A percentile compares a stretch with the other conserved stretches of the same genome.
Evolutionary conservation across 53 echinoderm and acorn worm genomes (phyloP).

Genomic region (Glandiceps talaboti): DNA sequence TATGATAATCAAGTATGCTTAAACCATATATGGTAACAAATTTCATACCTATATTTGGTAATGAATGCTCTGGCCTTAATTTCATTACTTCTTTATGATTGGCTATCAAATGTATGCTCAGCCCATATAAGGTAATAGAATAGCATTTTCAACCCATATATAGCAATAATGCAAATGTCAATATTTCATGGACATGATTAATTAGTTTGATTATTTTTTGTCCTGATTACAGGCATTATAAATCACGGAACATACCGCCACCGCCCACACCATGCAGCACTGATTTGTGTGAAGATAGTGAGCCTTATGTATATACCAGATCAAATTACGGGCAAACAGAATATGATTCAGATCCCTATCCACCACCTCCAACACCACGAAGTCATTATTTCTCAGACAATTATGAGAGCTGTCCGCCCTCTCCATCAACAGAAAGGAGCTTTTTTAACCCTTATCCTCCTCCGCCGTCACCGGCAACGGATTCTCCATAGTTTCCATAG

Average conservation of each 20-base stretch:
- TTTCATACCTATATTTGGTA: too few species aligned
- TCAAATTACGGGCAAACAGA: constrained; percentile 52
- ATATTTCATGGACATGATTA: too few species aligned
- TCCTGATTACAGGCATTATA: constrained; percentile 87
- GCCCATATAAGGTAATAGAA: too few species aligned
- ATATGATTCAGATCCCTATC: constrained; percentile 75
- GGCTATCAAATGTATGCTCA: too few species aligned
- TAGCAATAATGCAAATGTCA: too few species aligned
- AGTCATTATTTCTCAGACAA: constrained; percentile 74
- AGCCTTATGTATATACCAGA: constrained; percentile 41
- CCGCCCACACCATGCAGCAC: constrained; percentile 96
- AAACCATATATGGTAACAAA: too few species aligned
- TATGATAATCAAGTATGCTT: too few species aligned
- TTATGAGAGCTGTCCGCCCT: constrained; percentile 91
- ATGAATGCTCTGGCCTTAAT: too few species aligned
- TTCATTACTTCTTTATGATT: too few species aligned
- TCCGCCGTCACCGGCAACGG: constrained; percentile 89
- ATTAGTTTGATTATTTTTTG: too few species aligned
- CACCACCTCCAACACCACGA: constrained; percentile 84
- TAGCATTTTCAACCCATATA: too few species aligned
- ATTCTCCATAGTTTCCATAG: constrained; percentile 43
- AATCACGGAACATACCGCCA: constrained; percentile 87
- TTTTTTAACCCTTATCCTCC: constrained; percentile 94
- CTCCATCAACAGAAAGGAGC: constrained; percentile 92
- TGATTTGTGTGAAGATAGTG: constrained; percentile 91